Base-by-base conservation (phyloP, 2,888 invertebrate species). In the Drosophila paracracens region DNA sequence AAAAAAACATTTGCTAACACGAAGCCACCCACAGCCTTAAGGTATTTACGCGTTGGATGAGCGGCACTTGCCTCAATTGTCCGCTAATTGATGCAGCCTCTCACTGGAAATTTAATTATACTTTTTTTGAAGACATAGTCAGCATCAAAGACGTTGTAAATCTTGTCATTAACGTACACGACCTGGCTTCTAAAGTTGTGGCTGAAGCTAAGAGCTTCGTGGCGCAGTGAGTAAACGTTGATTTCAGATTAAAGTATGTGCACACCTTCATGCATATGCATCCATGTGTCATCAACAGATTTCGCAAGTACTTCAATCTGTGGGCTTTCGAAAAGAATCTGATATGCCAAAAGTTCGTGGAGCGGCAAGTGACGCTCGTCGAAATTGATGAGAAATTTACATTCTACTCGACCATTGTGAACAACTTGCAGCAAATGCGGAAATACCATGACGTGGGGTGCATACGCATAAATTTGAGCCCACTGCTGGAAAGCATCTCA, bases 41-140 rank as follows among this genome's bases (percentile, higher is more conserved):
- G 83, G 92, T 94, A 1, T 97, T 98, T 89, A 95, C 96, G 0
- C 95, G 98, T 11, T 98, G 98, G 98, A 96, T 97, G 96, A 94
- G 95, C 82, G 95, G 95, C 16, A 96, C 96, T 1, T 98, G 98
- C 87, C 90, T 97, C 0, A 94, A 95, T 46, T 96, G 97, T 71
- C 94, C 95, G 1, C 81, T 86, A 0, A 74, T 90, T 18, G 91
- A 91, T 6, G 94, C 95, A 3, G 94, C 95, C 6, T 52, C 64
- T 7, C 86, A 82, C 25, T 71, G 76, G 53, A 43, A 95, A 94
- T 82, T 95, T 80, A 94, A 95, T 1, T 97, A 96, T 92, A 96
- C 96, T 0, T 98, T 96, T 93, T 97, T 96, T 87, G 96, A 97
- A 71, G 98, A 98, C 36, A 53, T 81, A n/a, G 93, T 96, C 7